Conservation (phyloP, 2,797 vertebrate genomes). For the Coracias cyanogaster region DNA sequence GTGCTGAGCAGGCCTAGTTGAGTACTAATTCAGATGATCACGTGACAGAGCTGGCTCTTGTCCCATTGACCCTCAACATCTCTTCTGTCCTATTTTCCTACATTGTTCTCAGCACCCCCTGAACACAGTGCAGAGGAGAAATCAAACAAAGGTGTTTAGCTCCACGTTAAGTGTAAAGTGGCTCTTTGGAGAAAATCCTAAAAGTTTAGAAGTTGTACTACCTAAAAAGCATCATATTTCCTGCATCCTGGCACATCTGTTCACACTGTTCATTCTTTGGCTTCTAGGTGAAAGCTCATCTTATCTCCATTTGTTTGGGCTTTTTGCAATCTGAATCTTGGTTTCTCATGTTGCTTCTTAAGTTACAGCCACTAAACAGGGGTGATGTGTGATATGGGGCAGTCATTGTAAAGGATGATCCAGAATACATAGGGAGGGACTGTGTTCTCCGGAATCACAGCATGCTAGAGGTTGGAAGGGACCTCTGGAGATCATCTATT, state of each 20-base stretch:
- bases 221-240: background rate
- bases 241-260: background rate
- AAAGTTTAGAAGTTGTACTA: background rate
- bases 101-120: background rate
- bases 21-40: background rate
- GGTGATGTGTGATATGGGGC: accelerated
- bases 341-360: background rate
- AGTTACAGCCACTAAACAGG: background rate
- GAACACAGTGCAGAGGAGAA: background rate
- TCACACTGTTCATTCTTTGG: background rate
- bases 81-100: background rate
- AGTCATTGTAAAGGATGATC: background rate
- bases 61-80: background rate
- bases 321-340: background rate
- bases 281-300: background rate
- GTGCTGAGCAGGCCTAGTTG: background rate
- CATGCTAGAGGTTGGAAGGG: too few species aligned
- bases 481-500: too few species aligned
- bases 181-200: background rate
- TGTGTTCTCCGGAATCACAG: background rate
- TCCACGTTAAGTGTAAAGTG: background rate
- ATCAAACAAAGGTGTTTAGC: background rate
- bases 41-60: background rate
- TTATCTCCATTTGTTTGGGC: background rate
- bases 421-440: background rate